These are phyloP conservation scores for Scolopax bukidnonensis DNA, from an alignment of 2,797 vertebrate genomes.

Conservation along the genomic window DNA sequence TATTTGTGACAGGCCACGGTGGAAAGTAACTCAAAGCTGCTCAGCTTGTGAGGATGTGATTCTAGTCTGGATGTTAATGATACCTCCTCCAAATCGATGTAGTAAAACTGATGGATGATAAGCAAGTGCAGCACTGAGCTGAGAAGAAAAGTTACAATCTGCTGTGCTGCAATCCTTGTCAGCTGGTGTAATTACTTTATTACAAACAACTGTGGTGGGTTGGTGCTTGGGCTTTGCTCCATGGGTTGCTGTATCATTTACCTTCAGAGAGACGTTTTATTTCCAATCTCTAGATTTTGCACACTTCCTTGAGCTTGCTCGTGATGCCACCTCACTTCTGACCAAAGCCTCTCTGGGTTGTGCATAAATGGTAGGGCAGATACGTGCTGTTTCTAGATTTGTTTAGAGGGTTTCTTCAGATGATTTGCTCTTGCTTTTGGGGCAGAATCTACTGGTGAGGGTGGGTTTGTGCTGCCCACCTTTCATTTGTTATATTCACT, in stretches of 20 bases:
- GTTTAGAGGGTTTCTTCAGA: background rate
- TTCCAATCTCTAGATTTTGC: background rate
- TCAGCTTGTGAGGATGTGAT: background rate
- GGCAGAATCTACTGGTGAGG: background rate
- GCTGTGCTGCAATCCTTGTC: background rate
- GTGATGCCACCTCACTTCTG: background rate
- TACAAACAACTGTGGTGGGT: background rate
- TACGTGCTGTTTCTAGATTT: background rate
- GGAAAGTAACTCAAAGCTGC: background rate
- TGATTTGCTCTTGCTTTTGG: background rate
- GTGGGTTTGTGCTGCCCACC: background rate
- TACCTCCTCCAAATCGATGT: background rate
- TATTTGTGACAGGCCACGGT: background rate
- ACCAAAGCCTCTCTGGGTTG: background rate
- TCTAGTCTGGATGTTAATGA: background rate
- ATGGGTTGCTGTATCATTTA: background rate
- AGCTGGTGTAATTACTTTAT: background rate
- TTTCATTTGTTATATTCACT: background rate
- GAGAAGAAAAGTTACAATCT: background rate
- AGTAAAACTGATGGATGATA: background rate
- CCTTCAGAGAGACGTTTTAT: background rate
- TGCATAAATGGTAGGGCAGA: background rate
- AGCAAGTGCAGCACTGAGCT: background rate
- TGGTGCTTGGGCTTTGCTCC: background rate
- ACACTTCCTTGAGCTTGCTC: background rate